Conservation (phyloP, 2,797 vertebrate genomes). For the Sparus aurata region DNA sequence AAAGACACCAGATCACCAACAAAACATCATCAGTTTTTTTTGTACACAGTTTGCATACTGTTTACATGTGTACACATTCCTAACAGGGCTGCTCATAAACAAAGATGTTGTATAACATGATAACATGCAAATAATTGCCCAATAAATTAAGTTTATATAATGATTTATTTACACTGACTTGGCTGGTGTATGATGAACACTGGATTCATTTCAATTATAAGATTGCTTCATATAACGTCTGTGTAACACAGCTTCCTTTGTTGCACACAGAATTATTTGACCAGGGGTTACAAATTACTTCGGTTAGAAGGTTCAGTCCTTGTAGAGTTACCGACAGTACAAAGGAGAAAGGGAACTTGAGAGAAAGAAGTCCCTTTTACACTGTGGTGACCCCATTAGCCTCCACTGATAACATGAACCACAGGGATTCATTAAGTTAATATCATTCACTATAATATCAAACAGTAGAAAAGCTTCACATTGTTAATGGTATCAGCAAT, state of each 20-base stretch:
- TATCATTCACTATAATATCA: conserved; percentile 21
- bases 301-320: neutral
- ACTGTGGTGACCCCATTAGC: conserved; percentile 49
- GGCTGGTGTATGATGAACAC: neutral
- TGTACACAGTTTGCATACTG: too few relatives aligned
- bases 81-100: neutral
- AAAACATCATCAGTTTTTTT: neutral
- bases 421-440: conserved; percentile 37
- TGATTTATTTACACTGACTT: neutral
- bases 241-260: neutral
- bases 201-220: neutral
- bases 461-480: conserved; percentile 12
- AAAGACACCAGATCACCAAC: neutral
- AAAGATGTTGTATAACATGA: neutral
- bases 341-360: neutral
- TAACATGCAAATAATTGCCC: neutral
- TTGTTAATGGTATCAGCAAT: conserved; percentile 26
- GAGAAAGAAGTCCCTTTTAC: conserved; percentile 28
- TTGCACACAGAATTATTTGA: neutral
- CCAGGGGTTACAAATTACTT: neutral
- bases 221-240: neutral
- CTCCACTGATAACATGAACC: conserved; percentile 43
- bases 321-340: neutral
- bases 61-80: neutral
- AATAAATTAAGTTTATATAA: neutral